Conservation (phyloP, 2,888 invertebrate species). For the Rapana venosa region DNA sequence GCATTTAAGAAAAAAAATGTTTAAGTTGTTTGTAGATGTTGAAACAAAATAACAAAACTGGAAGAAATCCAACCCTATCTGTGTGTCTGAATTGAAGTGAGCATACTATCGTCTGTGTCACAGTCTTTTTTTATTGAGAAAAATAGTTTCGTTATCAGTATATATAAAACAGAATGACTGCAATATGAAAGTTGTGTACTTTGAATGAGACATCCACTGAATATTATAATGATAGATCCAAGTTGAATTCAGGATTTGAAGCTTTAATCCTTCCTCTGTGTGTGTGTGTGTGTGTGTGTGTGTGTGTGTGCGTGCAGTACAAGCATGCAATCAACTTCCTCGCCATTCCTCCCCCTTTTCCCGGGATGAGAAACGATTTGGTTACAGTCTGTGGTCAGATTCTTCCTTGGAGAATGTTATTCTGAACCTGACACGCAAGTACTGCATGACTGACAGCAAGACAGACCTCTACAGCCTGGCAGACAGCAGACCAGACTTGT, state of each 20-base stretch:
- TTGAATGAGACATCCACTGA: no score
- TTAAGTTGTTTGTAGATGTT: no score
- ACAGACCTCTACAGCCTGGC: conserved; percentile 24
- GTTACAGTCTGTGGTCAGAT: conserved; percentile 61
- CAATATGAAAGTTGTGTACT: no score
- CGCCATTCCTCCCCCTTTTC: conserved; percentile 55
- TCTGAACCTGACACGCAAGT: conserved; percentile 59
- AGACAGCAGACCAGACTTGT: conserved; percentile 28
- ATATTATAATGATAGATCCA: no score
- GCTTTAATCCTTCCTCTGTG: background rate
- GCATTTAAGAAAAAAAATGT: no score
- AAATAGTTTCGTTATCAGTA: no score
- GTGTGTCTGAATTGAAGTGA: no score
- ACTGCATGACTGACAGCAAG: conserved; percentile 50
- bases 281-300: background rate
- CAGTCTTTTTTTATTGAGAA: no score
- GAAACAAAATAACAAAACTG: no score
- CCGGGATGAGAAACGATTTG: conserved; percentile 38
- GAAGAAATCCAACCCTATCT: no score
- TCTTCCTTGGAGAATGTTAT: conserved; percentile 72
- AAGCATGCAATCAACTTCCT: conserved; percentile 51
- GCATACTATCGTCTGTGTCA: no score
- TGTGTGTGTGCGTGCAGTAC: conserved; percentile 41
- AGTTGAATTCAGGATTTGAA: background rate
- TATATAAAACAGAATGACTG: no score